phyloP scores from a whole-genome alignment of 2,888 invertebrate species.

The Eledona agricola region DNA sequence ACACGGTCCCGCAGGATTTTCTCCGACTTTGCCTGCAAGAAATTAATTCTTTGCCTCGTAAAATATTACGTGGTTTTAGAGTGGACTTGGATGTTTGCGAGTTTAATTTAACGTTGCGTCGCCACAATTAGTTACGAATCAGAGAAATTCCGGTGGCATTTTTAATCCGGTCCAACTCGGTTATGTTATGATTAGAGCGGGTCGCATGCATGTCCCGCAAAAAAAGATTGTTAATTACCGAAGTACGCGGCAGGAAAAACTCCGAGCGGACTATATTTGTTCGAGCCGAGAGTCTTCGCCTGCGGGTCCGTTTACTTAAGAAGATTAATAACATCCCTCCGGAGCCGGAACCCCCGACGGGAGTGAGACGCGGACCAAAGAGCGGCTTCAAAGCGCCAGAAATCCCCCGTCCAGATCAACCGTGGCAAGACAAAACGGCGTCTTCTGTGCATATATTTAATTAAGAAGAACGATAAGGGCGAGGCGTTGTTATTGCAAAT shows the following conservation, averaged over 20 bases:
- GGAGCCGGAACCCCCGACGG: constrained; percentile 1
- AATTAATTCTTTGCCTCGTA: constrained; percentile 25
- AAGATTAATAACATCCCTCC: constrained; percentile 25
- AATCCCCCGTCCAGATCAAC: constrained; percentile 24
- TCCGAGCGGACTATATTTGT: neutral
- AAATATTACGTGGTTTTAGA: constrained; percentile 1
- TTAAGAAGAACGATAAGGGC: constrained; percentile 21
- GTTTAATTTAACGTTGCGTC: constrained; percentile 7
- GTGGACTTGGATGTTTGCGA: too few species aligned
- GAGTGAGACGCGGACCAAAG: neutral
- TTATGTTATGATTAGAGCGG: too few species aligned
- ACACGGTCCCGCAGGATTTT: constrained; percentile 26
- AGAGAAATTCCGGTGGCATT: too few species aligned
- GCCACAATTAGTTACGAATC: too few species aligned
- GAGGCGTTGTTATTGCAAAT: constrained; percentile 5
- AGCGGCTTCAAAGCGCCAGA: constrained; percentile 17
- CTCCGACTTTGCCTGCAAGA: constrained; percentile 21
- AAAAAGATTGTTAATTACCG: too few species aligned
- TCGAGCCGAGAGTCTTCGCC: constrained; percentile 1
- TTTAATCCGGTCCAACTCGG: too few species aligned
- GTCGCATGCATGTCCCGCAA: too few species aligned
- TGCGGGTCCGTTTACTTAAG: constrained; percentile 29
- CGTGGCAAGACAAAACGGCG: constrained; percentile 10
- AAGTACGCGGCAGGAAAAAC: too few species aligned
- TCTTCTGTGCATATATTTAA: constrained; percentile 18